Conservation (phyloP, 2,113 vertebrate genomes). For the Galeopterus variegatus region DNA sequence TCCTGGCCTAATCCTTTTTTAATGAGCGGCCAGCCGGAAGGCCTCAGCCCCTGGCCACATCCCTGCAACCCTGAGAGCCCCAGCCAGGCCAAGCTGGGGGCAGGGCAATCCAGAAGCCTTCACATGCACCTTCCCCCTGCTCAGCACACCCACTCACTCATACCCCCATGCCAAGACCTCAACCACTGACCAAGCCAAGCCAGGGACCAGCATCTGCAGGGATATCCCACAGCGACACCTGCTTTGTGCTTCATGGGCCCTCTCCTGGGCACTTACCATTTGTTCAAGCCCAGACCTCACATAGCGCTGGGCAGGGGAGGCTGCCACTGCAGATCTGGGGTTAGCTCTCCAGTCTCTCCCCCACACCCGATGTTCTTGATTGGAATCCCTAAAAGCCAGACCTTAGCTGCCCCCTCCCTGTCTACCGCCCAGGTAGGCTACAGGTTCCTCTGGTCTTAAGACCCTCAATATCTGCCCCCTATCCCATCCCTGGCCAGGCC, state of each 20-base stretch:
- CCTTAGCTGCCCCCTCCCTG: not conserved
- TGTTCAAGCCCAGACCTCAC: not conserved
- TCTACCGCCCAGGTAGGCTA: not conserved
- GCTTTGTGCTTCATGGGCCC: not conserved
- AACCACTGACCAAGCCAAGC: not conserved
- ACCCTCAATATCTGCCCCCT: not conserved
- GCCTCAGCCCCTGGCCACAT: slow-evolving; percentile 78
- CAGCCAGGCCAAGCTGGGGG: slow-evolving; percentile 56
- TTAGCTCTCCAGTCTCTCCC: not conserved
- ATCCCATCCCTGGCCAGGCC: not conserved
- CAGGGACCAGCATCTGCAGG: not conserved
- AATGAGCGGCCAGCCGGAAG: slow-evolving; percentile 85
- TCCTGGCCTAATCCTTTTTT: slow-evolving; percentile 86
- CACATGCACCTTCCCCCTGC: not conserved
- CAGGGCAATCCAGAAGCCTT: slow-evolving; percentile 34
- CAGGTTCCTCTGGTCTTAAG: not conserved
- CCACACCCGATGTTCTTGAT: not conserved
- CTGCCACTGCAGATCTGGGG: not conserved
- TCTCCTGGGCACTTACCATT: not conserved
- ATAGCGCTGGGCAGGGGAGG: not conserved
- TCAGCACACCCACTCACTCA: not conserved
- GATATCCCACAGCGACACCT: not conserved
- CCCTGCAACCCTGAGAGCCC: slow-evolving; percentile 60
- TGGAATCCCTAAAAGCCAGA: not conserved
- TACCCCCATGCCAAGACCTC: not conserved